Percentiles rank a stretch among this genome's conserved stretches.
Evolutionary conservation across 2,113 vertebrate genomes (phyloP).

Genomic region (Paratilapia polleni): DNA sequence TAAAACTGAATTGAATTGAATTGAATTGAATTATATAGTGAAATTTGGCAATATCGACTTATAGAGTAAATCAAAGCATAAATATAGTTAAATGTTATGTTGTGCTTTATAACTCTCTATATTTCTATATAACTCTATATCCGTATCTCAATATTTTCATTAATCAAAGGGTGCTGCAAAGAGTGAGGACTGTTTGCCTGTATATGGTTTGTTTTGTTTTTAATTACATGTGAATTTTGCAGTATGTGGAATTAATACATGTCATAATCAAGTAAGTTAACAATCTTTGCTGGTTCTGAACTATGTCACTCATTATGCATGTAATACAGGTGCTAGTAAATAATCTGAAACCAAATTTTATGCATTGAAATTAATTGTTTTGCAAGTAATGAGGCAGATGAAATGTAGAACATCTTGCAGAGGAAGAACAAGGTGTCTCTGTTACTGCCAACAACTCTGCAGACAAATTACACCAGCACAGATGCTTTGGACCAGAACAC

Average conservation of each 20-base stretch:
- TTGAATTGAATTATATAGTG: too few relatives aligned
- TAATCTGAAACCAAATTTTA: conserved; percentile 35
- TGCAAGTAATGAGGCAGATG: conserved; percentile 52
- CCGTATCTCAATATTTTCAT: conserved; percentile 9
- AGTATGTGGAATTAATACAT: neutral
- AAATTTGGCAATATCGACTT: neutral
- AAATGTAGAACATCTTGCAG: conserved; percentile 50
- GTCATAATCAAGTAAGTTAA: neutral
- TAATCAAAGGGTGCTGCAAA: conserved; percentile 16
- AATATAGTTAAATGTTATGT: neutral
- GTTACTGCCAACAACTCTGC: conserved; percentile 46
- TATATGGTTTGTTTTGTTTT: neutral
- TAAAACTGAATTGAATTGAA: too few relatives aligned
- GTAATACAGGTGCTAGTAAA: conserved; percentile 31
- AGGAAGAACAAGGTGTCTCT: conserved; percentile 55
- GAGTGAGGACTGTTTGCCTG: too few relatives aligned
- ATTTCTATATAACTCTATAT: too few relatives aligned
- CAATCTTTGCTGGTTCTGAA: neutral
- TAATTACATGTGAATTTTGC: neutral
- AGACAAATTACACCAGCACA: conserved; percentile 51
- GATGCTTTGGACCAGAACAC: conserved; percentile 35
- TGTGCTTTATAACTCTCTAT: conserved; percentile 14
- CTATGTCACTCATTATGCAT: neutral
- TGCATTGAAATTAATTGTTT: conserved; percentile 44
- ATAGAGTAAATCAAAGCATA: neutral